Evolutionary conservation across 2,888 invertebrate species (phyloP).

Genomic region (Nomada goodeniana): DNA sequence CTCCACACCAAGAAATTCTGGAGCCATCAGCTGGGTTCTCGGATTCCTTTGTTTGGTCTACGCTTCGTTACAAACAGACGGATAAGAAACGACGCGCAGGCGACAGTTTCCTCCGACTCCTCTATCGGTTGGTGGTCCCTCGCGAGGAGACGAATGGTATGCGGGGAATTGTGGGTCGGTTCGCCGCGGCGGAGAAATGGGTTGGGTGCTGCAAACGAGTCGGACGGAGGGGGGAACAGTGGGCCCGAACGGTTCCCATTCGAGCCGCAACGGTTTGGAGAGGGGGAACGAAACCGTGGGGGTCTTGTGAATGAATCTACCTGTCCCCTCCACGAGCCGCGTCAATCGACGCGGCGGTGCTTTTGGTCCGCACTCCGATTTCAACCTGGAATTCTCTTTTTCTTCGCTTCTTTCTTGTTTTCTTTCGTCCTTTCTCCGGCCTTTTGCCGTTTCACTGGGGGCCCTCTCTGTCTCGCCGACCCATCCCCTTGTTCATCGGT

Average conservation of each 20-base stretch:
- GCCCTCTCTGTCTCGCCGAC: conserved; percentile 13
- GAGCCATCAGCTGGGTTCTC: conserved; percentile 63
- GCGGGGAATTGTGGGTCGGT: conserved; percentile 59
- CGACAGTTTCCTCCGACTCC: conserved; percentile 71
- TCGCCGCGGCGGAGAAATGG: conserved; percentile 33
- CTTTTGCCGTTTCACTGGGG: conserved; percentile 35
- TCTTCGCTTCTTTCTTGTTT: conserved; percentile 36
- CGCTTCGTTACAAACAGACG: conserved; percentile 69
- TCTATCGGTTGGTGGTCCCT: conserved; percentile 72
- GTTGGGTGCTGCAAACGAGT: conserved; percentile 39
- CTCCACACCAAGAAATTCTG: conserved; percentile 55
- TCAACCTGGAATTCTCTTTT: conserved; percentile 60
- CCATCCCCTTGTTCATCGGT: conserved; percentile 21
- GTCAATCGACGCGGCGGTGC: conserved; percentile 61
- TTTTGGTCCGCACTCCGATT: conserved; percentile 71
- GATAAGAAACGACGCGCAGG: conserved; percentile 75
- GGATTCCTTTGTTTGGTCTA: conserved; percentile 77
- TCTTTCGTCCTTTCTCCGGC: conserved; percentile 23
- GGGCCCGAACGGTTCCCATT: conserved; percentile 69
- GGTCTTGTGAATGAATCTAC: conserved; percentile 80
- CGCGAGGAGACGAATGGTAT: conserved; percentile 67
- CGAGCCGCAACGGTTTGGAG: conserved; percentile 39
- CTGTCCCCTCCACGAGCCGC: conserved; percentile 50
- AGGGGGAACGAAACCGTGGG: conserved; percentile 65
- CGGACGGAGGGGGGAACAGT: conserved; percentile 54